Evolutionary conservation across 2,113 vertebrate species (phyloP), one percentile per base, ranked within the genome.

Genomic region (Myrmecobius fasciatus): DNA sequence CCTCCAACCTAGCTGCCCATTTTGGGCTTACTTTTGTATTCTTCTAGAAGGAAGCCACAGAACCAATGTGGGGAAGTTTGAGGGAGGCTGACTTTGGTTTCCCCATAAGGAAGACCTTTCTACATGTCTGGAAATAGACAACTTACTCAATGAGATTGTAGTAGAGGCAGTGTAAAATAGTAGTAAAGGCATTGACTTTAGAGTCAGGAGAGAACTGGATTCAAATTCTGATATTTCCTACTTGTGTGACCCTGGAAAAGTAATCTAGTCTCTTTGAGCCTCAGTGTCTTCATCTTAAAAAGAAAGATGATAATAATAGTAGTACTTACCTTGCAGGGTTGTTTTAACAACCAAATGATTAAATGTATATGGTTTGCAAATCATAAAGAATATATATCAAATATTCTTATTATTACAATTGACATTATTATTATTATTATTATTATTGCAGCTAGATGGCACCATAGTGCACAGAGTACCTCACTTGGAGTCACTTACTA

Each of bases 211-310:
- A 31, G 4, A 47, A 11, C 31, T 43, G n/a, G 54, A 25, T 49
- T 93, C 56, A 24, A 96, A 91, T 88, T 83, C 93, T 53, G 51
- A 11, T 89, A 56, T 25, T 83, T 92, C 22, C 36, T 47, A 52
- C 46, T 48, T 1, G n/a, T 3, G 3, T 43, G 53, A 89, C 46
- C 43, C 31, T 93, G 54, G n/a, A 9, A n/a, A 10, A 36, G 28
- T n/a, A 26, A 52, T 53, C 51, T 88, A 52, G 8, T 56, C 12
- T 31, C 22, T 75, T 43, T 3, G 89, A 48, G 9, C 75, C 46
- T 91, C 94, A 36, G 52, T 25, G 90, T 90, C 91, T 36, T 94
- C 60, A 51, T 95, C 53, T 92, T 31, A 49, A 11, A 94, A 88
- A 31, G 17, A n/a, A 88, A 92, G 47, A 49, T 28, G 49, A 43